phyloP scores from a whole-genome alignment of 1,140 invertebrate genomes.

The Phymorhynchus buccinoides region DNA sequence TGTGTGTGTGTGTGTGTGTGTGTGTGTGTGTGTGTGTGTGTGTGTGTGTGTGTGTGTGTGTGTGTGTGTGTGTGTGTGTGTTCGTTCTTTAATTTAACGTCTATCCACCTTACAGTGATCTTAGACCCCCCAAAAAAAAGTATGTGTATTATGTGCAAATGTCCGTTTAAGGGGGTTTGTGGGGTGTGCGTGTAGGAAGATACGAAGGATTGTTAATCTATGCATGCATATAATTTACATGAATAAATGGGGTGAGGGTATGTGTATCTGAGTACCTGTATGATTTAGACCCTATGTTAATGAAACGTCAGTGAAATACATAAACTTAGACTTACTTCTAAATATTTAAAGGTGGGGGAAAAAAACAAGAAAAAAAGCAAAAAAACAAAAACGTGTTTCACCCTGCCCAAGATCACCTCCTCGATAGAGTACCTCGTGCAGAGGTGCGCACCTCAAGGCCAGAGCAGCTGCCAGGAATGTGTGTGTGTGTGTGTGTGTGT shows the following conservation, averaged over 20 bases:
- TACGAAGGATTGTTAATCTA: too few relatives aligned
- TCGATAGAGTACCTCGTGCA: constrained; percentile 85
- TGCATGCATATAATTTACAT: too few relatives aligned
- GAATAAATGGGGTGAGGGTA: too few relatives aligned
- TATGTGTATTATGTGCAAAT: too few relatives aligned
- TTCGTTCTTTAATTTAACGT: neutral
- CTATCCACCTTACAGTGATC: neutral
- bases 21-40: neutral
- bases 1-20: neutral
- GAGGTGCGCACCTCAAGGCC: constrained; percentile 36
- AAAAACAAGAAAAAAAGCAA: neutral
- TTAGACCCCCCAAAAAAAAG: neutral
- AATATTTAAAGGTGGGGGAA: too few relatives aligned
- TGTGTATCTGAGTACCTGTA: too few relatives aligned
- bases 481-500: too few relatives aligned
- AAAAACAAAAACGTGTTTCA: neutral
- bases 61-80: neutral
- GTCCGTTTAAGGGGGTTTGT: too few relatives aligned
- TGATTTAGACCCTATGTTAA: too few relatives aligned
- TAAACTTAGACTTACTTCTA: too few relatives aligned
- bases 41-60: neutral
- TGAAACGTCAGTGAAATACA: too few relatives aligned
- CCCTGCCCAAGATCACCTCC: constrained; percentile 88
- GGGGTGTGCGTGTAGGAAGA: too few relatives aligned
- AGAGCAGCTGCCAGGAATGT: constrained; percentile 33